Base-by-base conservation (phyloP, 2,797 vertebrate genomes). In the Lindbergichthys nudifrons region DNA sequence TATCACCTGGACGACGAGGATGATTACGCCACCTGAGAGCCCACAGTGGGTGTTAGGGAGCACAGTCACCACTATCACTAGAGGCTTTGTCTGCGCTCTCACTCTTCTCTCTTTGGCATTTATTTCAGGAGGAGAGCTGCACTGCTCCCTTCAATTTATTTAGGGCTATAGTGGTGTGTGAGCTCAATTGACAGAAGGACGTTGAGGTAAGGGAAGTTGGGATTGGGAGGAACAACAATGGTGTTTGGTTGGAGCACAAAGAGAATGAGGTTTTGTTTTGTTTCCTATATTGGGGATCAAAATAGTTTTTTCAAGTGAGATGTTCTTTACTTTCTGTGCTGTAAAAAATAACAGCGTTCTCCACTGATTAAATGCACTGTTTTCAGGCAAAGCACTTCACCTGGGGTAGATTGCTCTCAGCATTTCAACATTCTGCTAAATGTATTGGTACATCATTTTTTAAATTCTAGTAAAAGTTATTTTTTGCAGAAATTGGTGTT, bases 1-100 rank as follows among this genome's bases (percentile, higher is more conserved):
- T 97, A 97, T 87, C 93, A 95, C 87, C 93, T 97, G 89, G 96
- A 96, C 10, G 97, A 97, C 71, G 97, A 96, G 67, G 97, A 96
- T 65, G 96, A 96, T 65, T 94, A 96, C 42, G 95, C 96, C 76
- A 98, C 97, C 94, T 99, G 97, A 98, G 79, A 77, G 80, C 67
- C 61, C 15, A 1, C 56, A 1, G 94, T 79, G 57, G 80, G 56
- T 21, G 15, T 66, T 61, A 11, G 75, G 80, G 88, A 87, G 91
- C 82, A 58, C 77, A 58, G 82, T 62, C 66, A 19, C 75, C 50
- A 23, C 39, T 36, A 41, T 45, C 11, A 58, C 50, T 47, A 47
- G 81, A 58, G 79, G 79, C 53, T 85, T 89, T 85, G 75, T 92
- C 91, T 94, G 90, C 80, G 89, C 88, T 94, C 90, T 85, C 73